Percentiles rank a stretch among this genome's conserved stretches.
Evolutionary conservation across 2,113 vertebrate genomes (phyloP).

Genomic region (Hypanus sabinus): DNA sequence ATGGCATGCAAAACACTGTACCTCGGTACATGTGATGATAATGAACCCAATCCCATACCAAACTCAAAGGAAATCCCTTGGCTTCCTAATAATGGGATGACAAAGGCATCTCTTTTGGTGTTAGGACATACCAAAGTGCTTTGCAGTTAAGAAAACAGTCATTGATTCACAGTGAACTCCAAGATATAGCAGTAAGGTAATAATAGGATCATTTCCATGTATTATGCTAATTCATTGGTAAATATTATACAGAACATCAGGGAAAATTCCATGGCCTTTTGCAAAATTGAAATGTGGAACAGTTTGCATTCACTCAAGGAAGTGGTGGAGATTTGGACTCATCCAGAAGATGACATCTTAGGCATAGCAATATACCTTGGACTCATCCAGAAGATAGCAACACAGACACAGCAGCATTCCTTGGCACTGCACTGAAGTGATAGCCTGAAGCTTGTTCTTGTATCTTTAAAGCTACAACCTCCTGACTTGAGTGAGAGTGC

Average conservation of each 20-base stretch:
- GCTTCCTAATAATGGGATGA: too few species aligned
- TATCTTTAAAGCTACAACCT: neutral
- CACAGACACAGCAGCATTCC: neutral
- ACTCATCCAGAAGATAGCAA: neutral
- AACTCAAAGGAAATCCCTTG: too few species aligned
- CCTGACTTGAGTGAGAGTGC: neutral
- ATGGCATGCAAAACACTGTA: too few species aligned
- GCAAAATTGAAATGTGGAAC: neutral
- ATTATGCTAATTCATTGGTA: neutral
- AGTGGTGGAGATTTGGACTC: neutral
- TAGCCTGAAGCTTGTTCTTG: too few species aligned
- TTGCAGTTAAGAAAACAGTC: neutral
- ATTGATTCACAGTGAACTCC: neutral
- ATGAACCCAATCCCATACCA: too few species aligned
- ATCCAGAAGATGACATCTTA: neutral
- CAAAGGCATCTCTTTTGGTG: too few species aligned
- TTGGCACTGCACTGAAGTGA: neutral
- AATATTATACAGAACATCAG: neutral
- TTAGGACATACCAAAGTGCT: neutral
- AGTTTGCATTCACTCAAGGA: neutral
- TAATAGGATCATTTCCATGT: neutral
- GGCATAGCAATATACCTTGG: neutral
- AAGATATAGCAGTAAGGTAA: neutral
- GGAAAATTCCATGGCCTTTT: neutral
- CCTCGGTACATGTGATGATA: too few species aligned